Percentiles rank a stretch among this genome's conserved stretches.
phyloP scores from a whole-genome alignment of 1,140 invertebrate genomes.

The Lycorma delicatula region DNA sequence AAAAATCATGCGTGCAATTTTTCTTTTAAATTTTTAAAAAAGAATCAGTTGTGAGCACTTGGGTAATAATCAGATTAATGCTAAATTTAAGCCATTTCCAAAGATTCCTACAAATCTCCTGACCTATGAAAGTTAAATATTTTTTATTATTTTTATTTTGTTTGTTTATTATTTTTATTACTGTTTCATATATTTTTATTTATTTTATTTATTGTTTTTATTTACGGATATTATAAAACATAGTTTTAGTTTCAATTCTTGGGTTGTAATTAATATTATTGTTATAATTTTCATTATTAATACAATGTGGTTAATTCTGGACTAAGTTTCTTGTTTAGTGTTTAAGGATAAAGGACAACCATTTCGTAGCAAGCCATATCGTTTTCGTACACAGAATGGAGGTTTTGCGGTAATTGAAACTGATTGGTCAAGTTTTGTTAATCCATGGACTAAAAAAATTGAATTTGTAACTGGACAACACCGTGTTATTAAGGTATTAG shows the following conservation, averaged over 20 bases:
- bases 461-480: conserved; percentile 89
- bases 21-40: too few species aligned
- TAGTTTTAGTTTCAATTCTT: not conserved
- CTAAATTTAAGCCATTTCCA: too few species aligned
- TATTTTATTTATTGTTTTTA: conserved; percentile 2
- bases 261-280: not conserved
- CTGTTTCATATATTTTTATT: not conserved
- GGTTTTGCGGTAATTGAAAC: conserved; percentile 74
- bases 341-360: conserved; percentile 52
- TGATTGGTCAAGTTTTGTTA: conserved; percentile 88
- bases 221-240: not conserved
- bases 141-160: conserved; percentile 1
- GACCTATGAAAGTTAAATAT: too few species aligned
- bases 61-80: too few species aligned
- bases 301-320: conserved; percentile 10
- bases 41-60: too few species aligned
- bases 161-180: conserved; percentile 11
- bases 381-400: conserved; percentile 76
- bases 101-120: too few species aligned
- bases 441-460: conserved; percentile 84
- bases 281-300: too few species aligned
- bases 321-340: conserved; percentile 36
- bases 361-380: conserved; percentile 65
- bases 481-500: conserved; percentile 62
- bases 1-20: too few species aligned